A percentile compares a stretch with the other conserved stretches of the same genome.
Conservation (phyloP, 2,888 invertebrate species). For the Phorcus lineatus region DNA sequence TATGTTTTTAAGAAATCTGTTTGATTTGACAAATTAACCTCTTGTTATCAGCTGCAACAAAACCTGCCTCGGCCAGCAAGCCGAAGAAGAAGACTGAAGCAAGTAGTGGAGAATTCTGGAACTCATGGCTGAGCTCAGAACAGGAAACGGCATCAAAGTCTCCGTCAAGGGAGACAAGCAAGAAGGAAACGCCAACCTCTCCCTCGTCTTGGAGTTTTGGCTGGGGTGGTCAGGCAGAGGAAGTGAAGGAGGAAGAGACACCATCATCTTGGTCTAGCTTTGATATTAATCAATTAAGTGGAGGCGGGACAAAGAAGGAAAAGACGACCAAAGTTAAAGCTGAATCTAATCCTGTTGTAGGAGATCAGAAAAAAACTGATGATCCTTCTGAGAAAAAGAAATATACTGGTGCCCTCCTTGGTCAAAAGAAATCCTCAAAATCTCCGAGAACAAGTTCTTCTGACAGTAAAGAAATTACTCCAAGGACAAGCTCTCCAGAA, state of each 20-base stretch:
- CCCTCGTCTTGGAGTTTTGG: constrained; percentile 39
- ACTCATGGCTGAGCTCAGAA: constrained; percentile 16
- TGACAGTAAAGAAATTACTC: not conserved
- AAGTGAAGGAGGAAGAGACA: constrained; percentile 18
- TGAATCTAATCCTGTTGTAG: not conserved
- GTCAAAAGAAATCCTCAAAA: not conserved
- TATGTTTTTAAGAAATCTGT: too few species aligned
- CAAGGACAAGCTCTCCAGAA: too few species aligned
- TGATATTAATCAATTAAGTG: not conserved
- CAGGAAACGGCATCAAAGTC: constrained; percentile 11
- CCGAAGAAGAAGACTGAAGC: constrained; percentile 13
- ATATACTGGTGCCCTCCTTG: not conserved
- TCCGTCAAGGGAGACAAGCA: constrained; percentile 23
- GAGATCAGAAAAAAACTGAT: not conserved
- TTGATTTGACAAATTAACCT: not conserved
- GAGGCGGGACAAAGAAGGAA: not conserved
- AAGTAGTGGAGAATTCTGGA: constrained; percentile 39
- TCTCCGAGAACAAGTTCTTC: not conserved
- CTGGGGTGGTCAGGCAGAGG: constrained; percentile 32
- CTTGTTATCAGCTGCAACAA: not conserved
- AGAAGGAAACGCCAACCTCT: not conserved
- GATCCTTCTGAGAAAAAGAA: not conserved
- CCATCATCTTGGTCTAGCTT: constrained; percentile 36
- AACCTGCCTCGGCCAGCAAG: not conserved
- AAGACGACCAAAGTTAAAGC: not conserved